phyloP scores from a whole-genome alignment of 2,113 vertebrate species.

The Oncorhynchus gorbuscha region DNA sequence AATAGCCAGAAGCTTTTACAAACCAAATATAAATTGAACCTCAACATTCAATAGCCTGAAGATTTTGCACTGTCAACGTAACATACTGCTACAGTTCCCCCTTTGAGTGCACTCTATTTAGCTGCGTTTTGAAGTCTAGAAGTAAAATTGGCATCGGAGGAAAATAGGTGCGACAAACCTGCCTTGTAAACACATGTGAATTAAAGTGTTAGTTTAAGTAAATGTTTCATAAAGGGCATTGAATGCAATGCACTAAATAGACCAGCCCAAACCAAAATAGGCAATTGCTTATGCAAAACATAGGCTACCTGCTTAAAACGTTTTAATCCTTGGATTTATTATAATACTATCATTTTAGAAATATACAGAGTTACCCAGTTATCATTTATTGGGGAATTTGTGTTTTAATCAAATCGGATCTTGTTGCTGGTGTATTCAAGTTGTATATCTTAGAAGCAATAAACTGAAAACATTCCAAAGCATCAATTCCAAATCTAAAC shows the following conservation, averaged over 20 bases:
- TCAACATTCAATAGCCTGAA: neutral
- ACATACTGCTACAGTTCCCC: neutral
- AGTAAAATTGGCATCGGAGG: neutral
- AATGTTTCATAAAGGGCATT: too few species aligned
- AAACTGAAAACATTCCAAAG: neutral
- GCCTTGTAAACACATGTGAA: neutral
- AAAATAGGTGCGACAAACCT: neutral
- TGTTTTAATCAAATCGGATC: neutral
- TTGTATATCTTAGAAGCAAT: neutral
- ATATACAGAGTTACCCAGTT: neutral
- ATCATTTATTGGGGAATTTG: neutral
- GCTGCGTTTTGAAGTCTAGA: neutral
- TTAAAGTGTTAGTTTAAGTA: too few species aligned
- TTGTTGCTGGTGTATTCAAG: neutral
- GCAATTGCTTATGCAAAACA: neutral
- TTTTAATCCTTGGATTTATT: neutral
- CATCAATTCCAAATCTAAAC: neutral
- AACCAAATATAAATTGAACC: conserved; percentile 5
- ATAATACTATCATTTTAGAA: neutral
- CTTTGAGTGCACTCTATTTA: neutral
- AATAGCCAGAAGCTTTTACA: neutral
- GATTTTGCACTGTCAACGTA: neutral
- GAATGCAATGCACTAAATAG: neutral
- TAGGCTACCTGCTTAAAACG: neutral
- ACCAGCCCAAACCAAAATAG: neutral